These are phyloP conservation scores for Zele albiditarsus DNA, from an alignment of 2,888 invertebrate genomes.

Conservation along the genomic window DNA sequence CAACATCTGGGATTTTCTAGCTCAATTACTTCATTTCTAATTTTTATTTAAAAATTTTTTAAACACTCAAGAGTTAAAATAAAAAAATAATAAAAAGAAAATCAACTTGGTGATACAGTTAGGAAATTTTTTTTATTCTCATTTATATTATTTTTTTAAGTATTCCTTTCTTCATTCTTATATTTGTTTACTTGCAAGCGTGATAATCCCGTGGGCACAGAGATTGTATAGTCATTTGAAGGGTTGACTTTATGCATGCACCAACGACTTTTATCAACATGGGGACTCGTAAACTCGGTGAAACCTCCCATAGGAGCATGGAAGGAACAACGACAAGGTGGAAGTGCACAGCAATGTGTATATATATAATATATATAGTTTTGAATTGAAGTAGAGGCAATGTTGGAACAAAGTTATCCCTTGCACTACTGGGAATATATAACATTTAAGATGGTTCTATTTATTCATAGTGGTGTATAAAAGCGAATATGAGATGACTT, in stretches of 20 bases:
- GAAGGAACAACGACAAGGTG: neutral
- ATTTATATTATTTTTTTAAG: neutral
- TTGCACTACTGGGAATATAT: conserved; percentile 9
- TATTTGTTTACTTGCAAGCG: neutral
- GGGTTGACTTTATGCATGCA: conserved; percentile 10
- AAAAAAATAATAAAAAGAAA: neutral
- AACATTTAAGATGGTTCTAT: conserved; percentile 32
- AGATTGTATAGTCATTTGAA: conserved; percentile 14
- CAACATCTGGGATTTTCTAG: conserved; percentile 56
- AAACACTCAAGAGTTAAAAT: neutral
- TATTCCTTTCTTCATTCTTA: neutral
- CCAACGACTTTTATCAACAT: conserved; percentile 15
- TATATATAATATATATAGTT: conserved; percentile 15
- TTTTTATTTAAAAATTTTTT: neutral
- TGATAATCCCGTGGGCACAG: neutral
- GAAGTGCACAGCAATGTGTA: neutral
- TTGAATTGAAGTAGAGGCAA: neutral
- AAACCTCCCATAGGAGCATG: neutral
- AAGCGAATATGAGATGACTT: conserved; percentile 4
- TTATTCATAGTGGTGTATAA: conserved; percentile 17
- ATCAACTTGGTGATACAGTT: neutral
- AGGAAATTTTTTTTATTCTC: neutral
- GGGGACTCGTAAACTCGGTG: conserved; percentile 24
- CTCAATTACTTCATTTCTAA: conserved; percentile 13
- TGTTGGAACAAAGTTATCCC: conserved; percentile 9